Evolutionary conservation across 1,140 invertebrate species (phyloP).

Genomic region (Araneus ventricosus): DNA sequence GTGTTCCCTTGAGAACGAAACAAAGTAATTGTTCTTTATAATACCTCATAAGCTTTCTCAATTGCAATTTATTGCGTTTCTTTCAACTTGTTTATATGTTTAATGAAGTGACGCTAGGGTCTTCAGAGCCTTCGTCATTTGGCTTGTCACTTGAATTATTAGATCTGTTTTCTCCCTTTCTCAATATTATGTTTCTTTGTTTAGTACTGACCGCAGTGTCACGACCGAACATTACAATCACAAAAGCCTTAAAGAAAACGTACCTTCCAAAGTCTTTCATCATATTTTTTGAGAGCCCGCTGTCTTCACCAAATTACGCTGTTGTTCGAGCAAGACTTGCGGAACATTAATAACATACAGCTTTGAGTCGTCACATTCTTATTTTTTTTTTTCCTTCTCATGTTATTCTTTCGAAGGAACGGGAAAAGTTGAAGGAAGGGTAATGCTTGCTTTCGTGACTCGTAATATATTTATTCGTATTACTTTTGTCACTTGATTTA

Average conservation of each 20-base stretch:
- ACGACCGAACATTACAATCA: neutral
- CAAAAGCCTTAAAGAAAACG: neutral
- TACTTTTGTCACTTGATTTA: neutral
- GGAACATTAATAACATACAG: neutral
- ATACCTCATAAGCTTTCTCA: neutral
- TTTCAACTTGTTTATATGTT: neutral
- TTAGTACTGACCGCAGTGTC: neutral
- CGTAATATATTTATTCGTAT: neutral
- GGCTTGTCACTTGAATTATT: neutral
- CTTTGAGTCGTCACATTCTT: neutral
- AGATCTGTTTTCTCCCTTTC: neutral
- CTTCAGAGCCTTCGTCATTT: neutral
- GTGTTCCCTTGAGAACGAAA: neutral
- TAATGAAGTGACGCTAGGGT: neutral
- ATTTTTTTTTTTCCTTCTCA: neutral
- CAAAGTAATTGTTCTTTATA: neutral
- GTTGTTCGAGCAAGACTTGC: neutral
- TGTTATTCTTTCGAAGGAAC: neutral
- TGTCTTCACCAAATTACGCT: slow-evolving; percentile 6
- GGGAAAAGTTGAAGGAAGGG: neutral
- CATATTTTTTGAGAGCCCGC: neutral
- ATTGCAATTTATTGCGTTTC: slow-evolving; percentile 24
- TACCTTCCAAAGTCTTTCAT: slow-evolving; percentile 3
- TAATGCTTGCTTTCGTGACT: neutral
- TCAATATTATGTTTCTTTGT: neutral